Evolutionary conservation across 2,888 invertebrate species (phyloP).

Genomic region (Augochlorella aurata): DNA sequence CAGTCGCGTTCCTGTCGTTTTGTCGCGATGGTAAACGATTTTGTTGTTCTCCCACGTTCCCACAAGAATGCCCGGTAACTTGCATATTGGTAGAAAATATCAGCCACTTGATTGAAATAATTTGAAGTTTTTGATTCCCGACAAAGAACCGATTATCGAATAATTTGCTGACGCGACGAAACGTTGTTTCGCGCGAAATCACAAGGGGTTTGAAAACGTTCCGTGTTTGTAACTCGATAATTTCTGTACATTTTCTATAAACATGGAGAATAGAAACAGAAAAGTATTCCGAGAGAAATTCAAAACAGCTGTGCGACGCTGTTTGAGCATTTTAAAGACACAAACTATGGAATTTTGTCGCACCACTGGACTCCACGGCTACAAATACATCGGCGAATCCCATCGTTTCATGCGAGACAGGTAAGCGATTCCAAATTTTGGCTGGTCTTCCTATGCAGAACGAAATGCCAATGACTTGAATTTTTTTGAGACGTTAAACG

Average conservation of each 20-base stretch:
- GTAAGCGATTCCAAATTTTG: constrained; percentile 76
- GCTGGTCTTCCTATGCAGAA: too few species aligned
- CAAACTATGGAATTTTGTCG: constrained; percentile 85
- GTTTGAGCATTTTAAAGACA: constrained; percentile 57
- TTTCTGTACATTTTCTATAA: neutral
- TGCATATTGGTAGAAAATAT: neutral
- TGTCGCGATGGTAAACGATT: constrained; percentile 9
- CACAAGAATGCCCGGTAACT: neutral
- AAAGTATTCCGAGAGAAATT: neutral
- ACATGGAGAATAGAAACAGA: constrained; percentile 26
- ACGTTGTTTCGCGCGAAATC: neutral
- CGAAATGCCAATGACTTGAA: too few species aligned
- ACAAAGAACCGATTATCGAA: neutral
- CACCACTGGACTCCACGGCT: constrained; percentile 88
- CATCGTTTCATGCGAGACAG: constrained; percentile 84
- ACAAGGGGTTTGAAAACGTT: neutral
- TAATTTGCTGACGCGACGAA: neutral
- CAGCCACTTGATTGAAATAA: neutral
- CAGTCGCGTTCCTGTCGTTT: constrained; percentile 7
- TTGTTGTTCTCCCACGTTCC: neutral
- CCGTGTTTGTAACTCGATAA: neutral
- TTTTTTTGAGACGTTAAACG: too few species aligned
- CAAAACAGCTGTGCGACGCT: neutral
- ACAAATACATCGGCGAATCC: constrained; percentile 86
- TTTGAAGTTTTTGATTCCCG: neutral